These are phyloP conservation scores for Panurus biarmicus DNA, from an alignment of 2,113 vertebrate genomes.

Conservation along the genomic window DNA sequence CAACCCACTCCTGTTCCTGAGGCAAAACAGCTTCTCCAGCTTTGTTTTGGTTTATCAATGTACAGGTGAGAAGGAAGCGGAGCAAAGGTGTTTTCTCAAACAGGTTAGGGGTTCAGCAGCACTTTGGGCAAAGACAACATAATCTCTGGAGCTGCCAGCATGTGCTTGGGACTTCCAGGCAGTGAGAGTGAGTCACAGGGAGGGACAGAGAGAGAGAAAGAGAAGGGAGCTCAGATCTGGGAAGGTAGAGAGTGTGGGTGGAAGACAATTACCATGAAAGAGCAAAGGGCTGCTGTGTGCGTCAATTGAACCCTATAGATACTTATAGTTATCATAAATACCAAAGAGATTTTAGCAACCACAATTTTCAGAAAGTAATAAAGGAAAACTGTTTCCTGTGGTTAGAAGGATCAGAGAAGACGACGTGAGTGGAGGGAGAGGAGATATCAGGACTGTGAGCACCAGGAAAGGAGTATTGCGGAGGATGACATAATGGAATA, in stretches of 20 bases:
- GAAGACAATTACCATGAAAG: background rate
- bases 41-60: background rate
- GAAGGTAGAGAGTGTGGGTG: slow-evolving; percentile 32
- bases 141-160: background rate
- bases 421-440: background rate
- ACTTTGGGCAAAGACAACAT: background rate
- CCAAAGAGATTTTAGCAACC: background rate
- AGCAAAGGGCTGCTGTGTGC: background rate
- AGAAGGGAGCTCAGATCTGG: background rate
- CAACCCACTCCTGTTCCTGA: background rate
- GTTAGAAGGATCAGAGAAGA: background rate
- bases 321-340: slow-evolving; percentile 4
- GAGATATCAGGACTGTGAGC: background rate
- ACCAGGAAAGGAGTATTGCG: background rate
- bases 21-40: background rate
- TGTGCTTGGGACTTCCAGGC: slow-evolving; percentile 8
- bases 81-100: background rate
- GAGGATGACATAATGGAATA: slow-evolving; percentile 14
- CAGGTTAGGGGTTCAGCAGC: background rate
- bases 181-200: slow-evolving; percentile 34
- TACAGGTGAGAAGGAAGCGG: background rate
- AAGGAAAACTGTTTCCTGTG: background rate
- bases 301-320: background rate
- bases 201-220: background rate
- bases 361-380: background rate